Evolutionary conservation across 2,888 invertebrate species (phyloP), one percentile per base, ranked within the genome.

Genomic region (Tenthredo scrophulariae): DNA sequence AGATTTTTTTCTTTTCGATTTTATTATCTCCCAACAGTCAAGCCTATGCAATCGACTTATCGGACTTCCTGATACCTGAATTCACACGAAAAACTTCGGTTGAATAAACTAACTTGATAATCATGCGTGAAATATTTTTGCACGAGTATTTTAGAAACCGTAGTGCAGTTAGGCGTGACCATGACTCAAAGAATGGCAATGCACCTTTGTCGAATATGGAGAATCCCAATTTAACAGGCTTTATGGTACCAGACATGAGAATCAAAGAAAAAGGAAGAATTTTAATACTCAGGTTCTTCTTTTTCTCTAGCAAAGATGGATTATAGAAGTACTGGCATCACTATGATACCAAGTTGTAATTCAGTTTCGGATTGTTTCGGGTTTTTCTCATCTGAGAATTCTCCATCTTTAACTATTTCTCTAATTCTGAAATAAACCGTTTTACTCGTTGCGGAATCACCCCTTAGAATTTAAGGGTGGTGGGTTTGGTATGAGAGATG

Each of bases 381-480:
- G 9, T 26, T 13, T 26, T 29, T 13, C 29, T 29, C 13, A 13
- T 15, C 46, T 26, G 29, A 65, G 26, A 15, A 67, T 67, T 67
- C 33, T 74, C 26, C 2, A 10, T 43, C n/a, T 40, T 74, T n/a
- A 7, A 43, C 22, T 18, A 67, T 67, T 74, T 33, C 26, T 15
- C 13, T 9, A 40, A 54, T 29, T 29, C 50, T 33, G n/a, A 7
- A 18, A 40, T 26, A 46, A 33, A 74, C 13, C 54, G 77, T 77
- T 33, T 29, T 9, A 54, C 15, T 50, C 15, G 18, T 29, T 29
- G 13, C 13, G 15, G 33, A 77, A 62, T 62, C 80, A 80, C 62
- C 80, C 80, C 40, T 26, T 62, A 62, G 40, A 62, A 62, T 80
- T 22, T 40, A 62, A 40, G 37, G 80, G 40, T 80, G 10, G 37